Percentiles rank a stretch among this genome's conserved stretches.
Evolutionary conservation across 2,113 vertebrate genomes (phyloP).

Genomic region (Elaphurus davidianus): DNA sequence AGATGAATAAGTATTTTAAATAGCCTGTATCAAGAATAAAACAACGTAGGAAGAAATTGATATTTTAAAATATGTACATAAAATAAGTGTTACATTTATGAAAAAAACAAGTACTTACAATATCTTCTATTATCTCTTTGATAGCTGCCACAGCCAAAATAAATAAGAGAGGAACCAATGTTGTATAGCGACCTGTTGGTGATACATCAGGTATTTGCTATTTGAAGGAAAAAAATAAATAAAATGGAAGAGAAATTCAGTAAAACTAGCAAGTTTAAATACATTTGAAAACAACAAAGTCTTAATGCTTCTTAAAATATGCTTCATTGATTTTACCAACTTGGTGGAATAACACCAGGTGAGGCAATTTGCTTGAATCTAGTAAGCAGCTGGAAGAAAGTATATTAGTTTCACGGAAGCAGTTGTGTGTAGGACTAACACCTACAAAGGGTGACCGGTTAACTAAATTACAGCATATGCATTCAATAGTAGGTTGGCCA

Average conservation of each 20-base stretch:
- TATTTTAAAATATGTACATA: not conserved
- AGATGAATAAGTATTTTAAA: not conserved
- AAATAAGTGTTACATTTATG: not conserved
- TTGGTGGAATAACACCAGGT: not conserved
- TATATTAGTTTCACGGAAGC: not conserved
- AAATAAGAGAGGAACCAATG: constrained; percentile 96
- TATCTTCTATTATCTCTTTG: constrained; percentile 98
- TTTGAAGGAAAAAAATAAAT: not conserved
- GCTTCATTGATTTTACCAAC: not conserved
- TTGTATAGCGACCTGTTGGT: constrained; percentile 97
- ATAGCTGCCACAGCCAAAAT: constrained; percentile 97
- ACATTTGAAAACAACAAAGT: not conserved
- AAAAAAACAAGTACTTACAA: constrained; percentile 87
- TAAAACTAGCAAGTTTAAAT: constrained; percentile 13
- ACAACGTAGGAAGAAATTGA: not conserved
- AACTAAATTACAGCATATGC: not conserved
- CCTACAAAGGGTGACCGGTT: not conserved
- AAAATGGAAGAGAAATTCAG: not conserved
- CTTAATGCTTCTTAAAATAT: not conserved
- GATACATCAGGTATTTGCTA: constrained; percentile 99
- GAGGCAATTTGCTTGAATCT: not conserved
- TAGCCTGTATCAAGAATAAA: not conserved
- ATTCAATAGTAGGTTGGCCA: not conserved
- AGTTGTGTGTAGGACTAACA: not conserved
- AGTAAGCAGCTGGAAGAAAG: not conserved